Base-by-base conservation (phyloP, 2,113 vertebrate species). In the Pseudorhombus dupliciocellatus region DNA sequence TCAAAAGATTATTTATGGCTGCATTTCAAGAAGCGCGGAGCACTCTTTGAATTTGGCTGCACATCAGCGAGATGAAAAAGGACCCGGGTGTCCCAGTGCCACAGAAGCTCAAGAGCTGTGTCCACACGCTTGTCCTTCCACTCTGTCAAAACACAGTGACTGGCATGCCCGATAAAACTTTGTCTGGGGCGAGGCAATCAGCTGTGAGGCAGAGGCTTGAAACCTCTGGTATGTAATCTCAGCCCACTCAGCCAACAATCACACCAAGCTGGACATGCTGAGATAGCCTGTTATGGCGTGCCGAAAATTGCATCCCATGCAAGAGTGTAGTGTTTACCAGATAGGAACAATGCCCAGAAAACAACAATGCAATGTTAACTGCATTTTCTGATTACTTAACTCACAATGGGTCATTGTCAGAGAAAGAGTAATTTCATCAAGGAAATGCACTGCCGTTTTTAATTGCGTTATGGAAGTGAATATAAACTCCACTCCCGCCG, bases 111-210 rank as follows among this genome's bases (percentile, higher is more conserved):
- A 59, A 72, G 75, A 54, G 69, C 69, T 65, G 56, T 62, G 78
- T 75, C 75, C 79, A 77, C 72, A 63, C 7, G 15, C 54, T 73
- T 79, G 51, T 80, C 66, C 77, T 57, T 73, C 61, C 15, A 56
- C 73, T 77, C 69, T 65, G 77, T 81, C 63, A 82, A 71, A 84
- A 64, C 48, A 72, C 59, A 73, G 55, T 22, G 24, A 77, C 56
- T 73, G 77, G 70, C 80, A 40, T 61, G 48, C 42, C 37, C 54
- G 73, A 85, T 90, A 80, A 85, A 78, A 83, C 63, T 63, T 71
- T 59, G 53, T 64, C 28, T 24, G 24, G 65, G 53, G 21, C 14
- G 63, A 79, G 44, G 60, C 56, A 72, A 67, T 73, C 25, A 12
- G 62, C 67, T 67, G 52, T 28, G 68, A 63, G 61, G 67, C 62